phyloP scores from a whole-genome alignment of 2,797 vertebrate genomes.

The Pseudotriccus pelzelni region DNA sequence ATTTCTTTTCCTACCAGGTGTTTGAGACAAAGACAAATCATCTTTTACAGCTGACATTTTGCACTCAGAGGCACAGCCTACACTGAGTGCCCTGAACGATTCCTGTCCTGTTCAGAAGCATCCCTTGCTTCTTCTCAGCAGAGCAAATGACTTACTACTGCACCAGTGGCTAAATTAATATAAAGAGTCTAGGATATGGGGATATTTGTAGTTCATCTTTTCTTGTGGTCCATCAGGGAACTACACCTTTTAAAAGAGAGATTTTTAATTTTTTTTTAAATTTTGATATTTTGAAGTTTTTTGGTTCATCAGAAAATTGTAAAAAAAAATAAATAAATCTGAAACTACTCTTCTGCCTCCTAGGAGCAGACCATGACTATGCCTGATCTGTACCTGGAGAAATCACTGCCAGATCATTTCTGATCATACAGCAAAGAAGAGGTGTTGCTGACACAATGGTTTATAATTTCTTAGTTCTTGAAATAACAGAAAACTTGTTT shows the following conservation, averaged over 20 bases:
- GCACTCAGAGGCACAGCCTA: background rate
- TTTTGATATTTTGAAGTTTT: background rate
- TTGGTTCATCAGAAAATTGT: background rate
- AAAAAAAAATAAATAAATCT: background rate
- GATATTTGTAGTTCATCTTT: background rate
- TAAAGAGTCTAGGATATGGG: background rate
- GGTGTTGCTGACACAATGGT: background rate
- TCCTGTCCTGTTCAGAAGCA: background rate
- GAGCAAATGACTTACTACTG: background rate
- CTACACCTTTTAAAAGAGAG: background rate
- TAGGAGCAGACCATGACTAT: background rate
- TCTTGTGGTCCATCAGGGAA: background rate
- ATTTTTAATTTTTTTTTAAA: background rate
- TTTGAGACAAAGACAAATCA: background rate
- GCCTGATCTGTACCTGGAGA: background rate
- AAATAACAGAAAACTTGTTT: background rate
- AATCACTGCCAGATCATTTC: background rate
- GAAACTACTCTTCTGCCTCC: background rate
- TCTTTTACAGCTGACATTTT: background rate
- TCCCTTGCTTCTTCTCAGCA: background rate
- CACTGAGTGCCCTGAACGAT: background rate
- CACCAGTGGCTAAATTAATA: background rate
- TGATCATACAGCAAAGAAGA: background rate
- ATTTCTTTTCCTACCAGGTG: background rate
- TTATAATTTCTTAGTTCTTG: background rate